Percentiles rank a stretch among this genome's conserved stretches.
Evolutionary conservation across 2,113 vertebrate species (phyloP).

Genomic region (Malurus cyaneus): DNA sequence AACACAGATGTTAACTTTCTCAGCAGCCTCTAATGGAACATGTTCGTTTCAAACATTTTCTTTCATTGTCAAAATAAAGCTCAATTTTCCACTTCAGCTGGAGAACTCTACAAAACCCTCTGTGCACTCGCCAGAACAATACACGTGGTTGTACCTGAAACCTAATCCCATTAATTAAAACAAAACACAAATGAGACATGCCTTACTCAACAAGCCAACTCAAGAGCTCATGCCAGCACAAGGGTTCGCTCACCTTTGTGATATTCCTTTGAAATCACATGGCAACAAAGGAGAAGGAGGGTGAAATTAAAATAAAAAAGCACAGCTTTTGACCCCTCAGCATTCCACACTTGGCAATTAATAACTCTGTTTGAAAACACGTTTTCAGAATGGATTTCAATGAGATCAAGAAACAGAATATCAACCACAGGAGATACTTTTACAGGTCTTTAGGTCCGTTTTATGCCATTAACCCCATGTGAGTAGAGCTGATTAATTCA

Average conservation of each 20-base stretch:
- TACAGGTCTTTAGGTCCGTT: background rate
- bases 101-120: background rate
- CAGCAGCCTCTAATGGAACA: background rate
- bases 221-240: background rate
- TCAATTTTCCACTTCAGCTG: background rate
- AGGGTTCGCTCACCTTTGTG: background rate
- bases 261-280: background rate
- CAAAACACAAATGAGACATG: background rate
- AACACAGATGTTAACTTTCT: background rate
- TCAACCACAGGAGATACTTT: background rate
- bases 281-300: fast-evolving
- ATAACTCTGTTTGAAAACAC: background rate
- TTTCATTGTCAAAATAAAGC: background rate
- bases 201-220: background rate
- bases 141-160: background rate
- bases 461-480: background rate
- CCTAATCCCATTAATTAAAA: fast-evolving
- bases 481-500: background rate
- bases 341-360: background rate
- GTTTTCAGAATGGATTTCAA: background rate
- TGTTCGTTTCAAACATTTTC: background rate
- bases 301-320: background rate
- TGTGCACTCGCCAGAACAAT: fast-evolving
- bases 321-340: background rate
- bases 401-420: background rate